Evolutionary conservation across 2,888 invertebrate species (phyloP), one percentile per base, ranked within the genome.

Genomic region (Oxycera nigricornis): DNA sequence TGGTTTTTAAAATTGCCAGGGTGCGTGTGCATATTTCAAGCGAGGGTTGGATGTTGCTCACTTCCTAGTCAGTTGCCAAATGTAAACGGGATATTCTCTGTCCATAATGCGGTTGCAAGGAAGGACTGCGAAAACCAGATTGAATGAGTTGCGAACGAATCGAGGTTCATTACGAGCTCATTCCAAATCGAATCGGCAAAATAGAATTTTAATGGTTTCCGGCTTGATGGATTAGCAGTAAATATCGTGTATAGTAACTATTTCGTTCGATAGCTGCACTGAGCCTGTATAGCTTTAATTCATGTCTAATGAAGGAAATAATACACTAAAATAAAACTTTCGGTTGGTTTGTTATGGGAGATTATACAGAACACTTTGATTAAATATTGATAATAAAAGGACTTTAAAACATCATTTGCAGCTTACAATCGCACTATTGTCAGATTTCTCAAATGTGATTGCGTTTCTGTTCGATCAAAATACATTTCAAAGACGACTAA

Each of bases 1-100:
- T 52, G 70, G 70, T 70, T 70, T 70, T 52, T 14, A 70, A 70
- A 70, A 52, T 70, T 52, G 41, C 65, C n/a, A 52, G 70, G 70
- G 55, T 70, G 70, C 70, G 70, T 70, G 46, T 28, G 26, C 65
- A 31, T 61, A 31, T 30, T 4, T 31, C 20, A 20, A 24, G 22
- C 22, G 24, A 22, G 55, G 6, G 6, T 4, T 22, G 55, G 7
- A 55, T 4, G 20, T 11, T 55, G 4, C 6, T 11, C 55, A 55
- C 20, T n/a, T n/a, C n/a, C 0, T 22, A 2, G 6, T 22, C 3
- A 46, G 6, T 46, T 17, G 24, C 22, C 20, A 22, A 55, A 14
- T 22, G 24, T 55, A 55, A 24, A 55, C 50, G 9, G 50, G 17
- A 17, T 55, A 46, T n/a, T 7, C 46, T n/a, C 46, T 35, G 7